Percentiles rank a stretch among this genome's conserved stretches.
phyloP scores from a whole-genome alignment of 1,140 invertebrate species.

The Tetragonula clypearis region DNA sequence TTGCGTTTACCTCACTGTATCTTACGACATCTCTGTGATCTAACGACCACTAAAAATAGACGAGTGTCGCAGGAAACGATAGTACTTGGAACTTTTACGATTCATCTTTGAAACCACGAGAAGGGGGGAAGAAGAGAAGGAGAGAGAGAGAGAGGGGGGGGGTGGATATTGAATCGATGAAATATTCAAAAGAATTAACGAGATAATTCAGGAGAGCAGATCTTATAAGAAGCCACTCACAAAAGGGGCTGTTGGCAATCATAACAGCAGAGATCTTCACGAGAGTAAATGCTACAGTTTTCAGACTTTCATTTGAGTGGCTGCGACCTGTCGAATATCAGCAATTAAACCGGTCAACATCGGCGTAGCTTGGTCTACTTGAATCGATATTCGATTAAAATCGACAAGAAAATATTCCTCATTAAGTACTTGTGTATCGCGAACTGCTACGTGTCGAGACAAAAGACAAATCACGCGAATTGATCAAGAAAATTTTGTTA shows the following conservation, averaged over 20 bases:
- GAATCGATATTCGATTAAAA: conserved; percentile 50
- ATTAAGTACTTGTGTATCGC: not conserved
- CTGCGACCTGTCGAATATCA: not conserved
- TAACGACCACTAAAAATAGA: too few relatives aligned
- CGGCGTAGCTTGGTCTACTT: too few relatives aligned
- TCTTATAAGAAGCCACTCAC: not conserved
- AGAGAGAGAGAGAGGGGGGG: not conserved
- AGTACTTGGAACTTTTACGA: not conserved
- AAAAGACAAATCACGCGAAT: not conserved
- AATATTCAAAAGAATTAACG: not conserved
- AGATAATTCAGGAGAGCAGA: not conserved
- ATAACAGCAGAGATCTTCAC: not conserved
- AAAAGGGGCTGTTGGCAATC: too few relatives aligned
- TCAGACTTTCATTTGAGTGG: too few relatives aligned
- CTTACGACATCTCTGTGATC: too few relatives aligned
- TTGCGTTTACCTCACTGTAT: too few relatives aligned
- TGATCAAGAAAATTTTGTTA: too few relatives aligned
- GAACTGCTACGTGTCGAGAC: not conserved
- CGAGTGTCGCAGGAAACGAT: not conserved
- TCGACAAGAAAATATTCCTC: conserved; percentile 39
- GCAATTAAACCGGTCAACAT: too few relatives aligned
- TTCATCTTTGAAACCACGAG: not conserved
- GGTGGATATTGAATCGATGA: not conserved
- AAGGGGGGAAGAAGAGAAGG: not conserved
- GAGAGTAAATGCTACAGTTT: too few relatives aligned